Percentiles rank a stretch among this genome's conserved stretches.
phyloP scores from a whole-genome alignment of 1,140 invertebrate species.

The Liolophura sinensis region DNA sequence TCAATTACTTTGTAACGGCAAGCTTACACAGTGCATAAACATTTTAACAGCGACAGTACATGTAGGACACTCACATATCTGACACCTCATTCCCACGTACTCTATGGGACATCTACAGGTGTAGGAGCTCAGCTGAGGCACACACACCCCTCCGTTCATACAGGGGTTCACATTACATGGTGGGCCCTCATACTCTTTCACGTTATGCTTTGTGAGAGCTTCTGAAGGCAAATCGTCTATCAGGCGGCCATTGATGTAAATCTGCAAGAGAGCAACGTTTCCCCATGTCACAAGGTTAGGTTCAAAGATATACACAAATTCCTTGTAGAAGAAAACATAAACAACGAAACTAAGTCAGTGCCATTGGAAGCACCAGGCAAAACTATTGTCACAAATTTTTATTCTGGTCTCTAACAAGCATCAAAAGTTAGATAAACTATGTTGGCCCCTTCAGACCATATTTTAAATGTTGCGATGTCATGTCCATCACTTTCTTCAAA shows the following conservation, averaged over 20 bases:
- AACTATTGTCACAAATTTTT: no score
- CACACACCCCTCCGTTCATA: constrained; percentile 75
- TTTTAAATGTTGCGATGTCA: no score
- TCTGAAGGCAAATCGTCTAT: constrained; percentile 59
- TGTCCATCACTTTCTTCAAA: no score
- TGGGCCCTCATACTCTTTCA: constrained; percentile 69
- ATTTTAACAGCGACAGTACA: background rate
- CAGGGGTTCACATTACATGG: constrained; percentile 74
- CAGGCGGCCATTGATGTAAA: constrained; percentile 72
- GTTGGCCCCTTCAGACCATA: no score
- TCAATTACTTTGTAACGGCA: constrained; percentile 6
- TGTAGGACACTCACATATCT: constrained; percentile 69
- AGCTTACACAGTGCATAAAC: background rate
- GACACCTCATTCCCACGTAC: constrained; percentile 73
- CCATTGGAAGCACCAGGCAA: no score
- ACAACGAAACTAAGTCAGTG: no score
- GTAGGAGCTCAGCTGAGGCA: constrained; percentile 73
- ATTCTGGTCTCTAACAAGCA: no score
- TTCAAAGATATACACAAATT: background rate
- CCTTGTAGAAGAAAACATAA: no score
- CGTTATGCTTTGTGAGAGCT: constrained; percentile 57
- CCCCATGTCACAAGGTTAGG: background rate
- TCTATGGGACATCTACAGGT: constrained; percentile 71
- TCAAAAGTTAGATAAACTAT: no score
- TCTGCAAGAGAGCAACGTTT: constrained; percentile 23